These are phyloP conservation scores for Leptinotarsa peninsularis DNA, from an alignment of 2,888 invertebrate genomes.

Conservation along the genomic window DNA sequence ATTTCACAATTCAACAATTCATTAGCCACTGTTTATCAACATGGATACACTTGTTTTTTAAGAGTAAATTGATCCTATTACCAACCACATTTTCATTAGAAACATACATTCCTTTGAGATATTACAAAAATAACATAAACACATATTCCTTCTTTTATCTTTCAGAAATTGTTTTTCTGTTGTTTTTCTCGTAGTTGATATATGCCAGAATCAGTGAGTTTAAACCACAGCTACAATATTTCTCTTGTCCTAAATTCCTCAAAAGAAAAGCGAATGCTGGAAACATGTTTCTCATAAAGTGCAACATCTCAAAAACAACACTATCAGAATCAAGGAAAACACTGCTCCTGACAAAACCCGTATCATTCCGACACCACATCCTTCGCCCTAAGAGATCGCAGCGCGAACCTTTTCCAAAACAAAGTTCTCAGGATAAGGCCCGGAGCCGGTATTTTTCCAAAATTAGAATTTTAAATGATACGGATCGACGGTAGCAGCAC, in stretches of 20 bases:
- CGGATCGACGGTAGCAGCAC: conserved; percentile 45
- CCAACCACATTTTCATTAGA: too few relatives aligned
- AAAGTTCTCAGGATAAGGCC: conserved; percentile 37
- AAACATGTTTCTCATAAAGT: neutral
- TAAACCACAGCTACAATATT: neutral
- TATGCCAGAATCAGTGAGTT: too few relatives aligned
- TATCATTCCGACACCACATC: conserved; percentile 19
- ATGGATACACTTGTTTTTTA: too few relatives aligned
- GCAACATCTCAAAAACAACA: neutral
- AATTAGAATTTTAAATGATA: conserved; percentile 53
- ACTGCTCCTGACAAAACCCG: conserved; percentile 23
- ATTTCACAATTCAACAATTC: too few relatives aligned
- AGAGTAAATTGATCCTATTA: too few relatives aligned
- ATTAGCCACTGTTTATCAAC: too few relatives aligned
- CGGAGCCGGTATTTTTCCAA: conserved; percentile 46
- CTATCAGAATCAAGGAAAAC: conserved; percentile 18
- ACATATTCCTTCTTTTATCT: too few relatives aligned
- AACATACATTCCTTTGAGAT: too few relatives aligned
- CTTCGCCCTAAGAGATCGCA: neutral
- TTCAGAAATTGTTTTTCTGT: too few relatives aligned
- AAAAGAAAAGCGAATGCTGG: neutral
- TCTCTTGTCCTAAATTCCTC: neutral
- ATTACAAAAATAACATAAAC: too few relatives aligned
- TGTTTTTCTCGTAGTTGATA: too few relatives aligned
- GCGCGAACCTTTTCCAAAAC: conserved; percentile 19